These are phyloP conservation scores for Ectemnius continuus DNA, from an alignment of 2,888 invertebrate species.

Conservation along the genomic window DNA sequence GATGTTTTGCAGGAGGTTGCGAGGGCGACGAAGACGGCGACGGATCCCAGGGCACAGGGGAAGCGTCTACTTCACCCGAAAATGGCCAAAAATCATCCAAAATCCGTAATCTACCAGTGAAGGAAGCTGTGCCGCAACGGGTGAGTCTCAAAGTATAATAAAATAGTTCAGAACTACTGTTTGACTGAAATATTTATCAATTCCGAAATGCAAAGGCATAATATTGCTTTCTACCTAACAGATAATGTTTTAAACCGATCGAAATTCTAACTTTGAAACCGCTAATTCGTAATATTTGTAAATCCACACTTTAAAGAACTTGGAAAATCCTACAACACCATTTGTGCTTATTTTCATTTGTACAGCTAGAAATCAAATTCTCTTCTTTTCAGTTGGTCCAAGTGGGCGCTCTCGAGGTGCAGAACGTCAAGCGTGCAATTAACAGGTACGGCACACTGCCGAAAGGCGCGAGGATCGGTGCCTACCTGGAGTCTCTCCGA, in stretches of 20 bases:
- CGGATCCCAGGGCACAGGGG: conserved; percentile 74
- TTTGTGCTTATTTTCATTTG: no score
- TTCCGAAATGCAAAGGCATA: no score
- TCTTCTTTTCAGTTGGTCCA: conserved; percentile 81
- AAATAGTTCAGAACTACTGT: no score
- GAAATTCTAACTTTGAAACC: no score
- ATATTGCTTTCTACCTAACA: no score
- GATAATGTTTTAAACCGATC: no score
- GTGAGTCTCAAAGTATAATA: conserved; percentile 44
- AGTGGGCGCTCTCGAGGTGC: conserved; percentile 95
- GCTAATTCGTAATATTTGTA: neutral
- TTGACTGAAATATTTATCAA: no score
- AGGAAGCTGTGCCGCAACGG: conserved; percentile 79
- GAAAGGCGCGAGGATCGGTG: conserved; percentile 97
- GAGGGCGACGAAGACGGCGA: conserved; percentile 76
- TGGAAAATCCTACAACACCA: neutral
- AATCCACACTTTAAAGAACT: neutral
- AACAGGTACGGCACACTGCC: conserved; percentile 98
- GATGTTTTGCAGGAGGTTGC: conserved; percentile 75
- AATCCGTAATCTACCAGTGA: conserved; percentile 81
- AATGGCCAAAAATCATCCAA: conserved; percentile 79
- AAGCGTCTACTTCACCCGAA: conserved; percentile 79
- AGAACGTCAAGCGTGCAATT: conserved; percentile 96
- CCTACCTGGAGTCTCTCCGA: conserved; percentile 95
- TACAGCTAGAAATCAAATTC: neutral